phyloP scores from a whole-genome alignment of 2,888 invertebrate species.

The Stenurella melanura region DNA sequence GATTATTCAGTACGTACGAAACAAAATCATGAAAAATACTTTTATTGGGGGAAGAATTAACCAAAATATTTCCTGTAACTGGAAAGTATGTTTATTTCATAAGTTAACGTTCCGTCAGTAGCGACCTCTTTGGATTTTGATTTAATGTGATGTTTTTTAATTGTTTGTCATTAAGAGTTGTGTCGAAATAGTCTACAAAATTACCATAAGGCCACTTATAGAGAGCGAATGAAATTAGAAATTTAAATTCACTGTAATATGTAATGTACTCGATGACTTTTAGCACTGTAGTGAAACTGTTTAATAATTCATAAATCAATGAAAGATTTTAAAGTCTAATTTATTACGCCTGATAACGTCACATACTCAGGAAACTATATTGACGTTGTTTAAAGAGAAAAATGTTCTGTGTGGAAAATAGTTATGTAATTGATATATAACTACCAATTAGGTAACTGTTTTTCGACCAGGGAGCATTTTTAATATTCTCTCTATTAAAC shows the following conservation, averaged over 20 bases:
- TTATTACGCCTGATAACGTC: neutral
- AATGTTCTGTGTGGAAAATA: too few species aligned
- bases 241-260: neutral
- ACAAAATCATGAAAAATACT: neutral
- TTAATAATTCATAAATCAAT: too few species aligned
- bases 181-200: neutral
- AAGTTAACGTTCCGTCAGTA: neutral
- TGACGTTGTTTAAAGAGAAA: too few species aligned
- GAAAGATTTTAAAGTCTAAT: neutral
- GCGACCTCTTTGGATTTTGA: neutral
- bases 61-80: neutral
- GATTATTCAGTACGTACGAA: too few species aligned
- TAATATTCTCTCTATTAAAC: too few species aligned
- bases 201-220: neutral
- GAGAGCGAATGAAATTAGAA: neutral
- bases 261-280: neutral
- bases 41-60: neutral
- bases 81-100: neutral
- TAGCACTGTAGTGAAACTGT: neutral
- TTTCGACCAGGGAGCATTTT: too few species aligned
- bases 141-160: neutral
- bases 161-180: neutral
- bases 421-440: too few species aligned
- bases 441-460: too few species aligned
- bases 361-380: too few species aligned